Evolutionary conservation across 2,113 vertebrate genomes (phyloP), one percentile per base, ranked within the genome.

Genomic region (Corydoras maculifer): DNA sequence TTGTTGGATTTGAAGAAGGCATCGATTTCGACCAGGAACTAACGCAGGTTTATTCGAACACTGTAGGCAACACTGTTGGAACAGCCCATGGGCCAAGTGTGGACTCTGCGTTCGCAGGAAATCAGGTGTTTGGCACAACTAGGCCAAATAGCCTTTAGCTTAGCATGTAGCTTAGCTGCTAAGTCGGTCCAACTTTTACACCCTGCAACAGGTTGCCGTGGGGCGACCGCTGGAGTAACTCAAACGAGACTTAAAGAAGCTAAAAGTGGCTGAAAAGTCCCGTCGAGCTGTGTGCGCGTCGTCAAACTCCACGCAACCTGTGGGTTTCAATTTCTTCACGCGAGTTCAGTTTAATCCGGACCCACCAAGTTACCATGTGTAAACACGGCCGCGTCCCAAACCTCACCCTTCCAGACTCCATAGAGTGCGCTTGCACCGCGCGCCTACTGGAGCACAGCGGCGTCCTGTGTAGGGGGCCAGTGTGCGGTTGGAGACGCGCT

Each of bases 141-240:
- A 78, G 76, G 76, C 76, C 76, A 78, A 70, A 68, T 64, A 75
- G 58, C 69, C 58, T 35, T 49, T 69, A 68, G 70, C 49, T 57
- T 61, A 15, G 58, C 12, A 10, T 48, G 2, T 71, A 74, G 63
- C 50, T 64, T 58, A 74, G 18, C 72, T 43, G 58, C 58, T 62
- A 71, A 65, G 31, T 25, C 31, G 60, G 60, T 54, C 73, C 78
- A 90, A 88, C 85, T 90, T 87, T 66, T 84, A 78, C 61, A 74
- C 79, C 83, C 85, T 79, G 88, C 89, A 90, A 90, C 89, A 91
- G 88, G 89, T 91, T 91, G 89, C 78, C 73, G 76, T 64, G 68
- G 72, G 78, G 79, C 79, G 77, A n/a, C n/a, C n/a, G 72, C 74
- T 70, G 60, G 25, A 87, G 84, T 86, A 84, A 67, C 54, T 67